Evolutionary conservation across 2,797 vertebrate genomes (phyloP).

Genomic region (Zenarchopterus dispar): DNA sequence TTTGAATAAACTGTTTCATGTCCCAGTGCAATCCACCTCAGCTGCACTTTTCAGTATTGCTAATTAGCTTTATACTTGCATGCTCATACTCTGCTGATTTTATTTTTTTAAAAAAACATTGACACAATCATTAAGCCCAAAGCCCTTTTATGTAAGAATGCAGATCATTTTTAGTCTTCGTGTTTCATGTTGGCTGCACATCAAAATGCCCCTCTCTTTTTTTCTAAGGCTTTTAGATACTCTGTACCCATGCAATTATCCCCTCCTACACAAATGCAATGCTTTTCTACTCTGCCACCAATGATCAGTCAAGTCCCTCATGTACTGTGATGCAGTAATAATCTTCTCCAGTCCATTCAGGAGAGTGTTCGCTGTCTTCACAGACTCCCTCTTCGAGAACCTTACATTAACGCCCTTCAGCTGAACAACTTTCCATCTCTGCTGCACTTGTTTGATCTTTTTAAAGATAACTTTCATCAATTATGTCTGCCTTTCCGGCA

Average conservation of each 20-base stretch:
- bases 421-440: constrained; percentile 22
- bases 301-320: constrained; percentile 29
- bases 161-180: constrained; percentile 6
- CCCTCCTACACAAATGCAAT: constrained; percentile 11
- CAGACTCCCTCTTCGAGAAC: constrained; percentile 10
- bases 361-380: constrained; percentile 37
- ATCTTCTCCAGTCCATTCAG: constrained; percentile 45
- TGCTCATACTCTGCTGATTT: background rate
- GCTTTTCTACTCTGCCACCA: constrained; percentile 33
- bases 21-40: too few species aligned
- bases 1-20: too few species aligned
- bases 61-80: too few species aligned
- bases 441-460: constrained; percentile 1
- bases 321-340: constrained; percentile 30
- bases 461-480: too few species aligned
- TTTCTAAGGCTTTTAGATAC: constrained; percentile 28
- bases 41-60: too few species aligned
- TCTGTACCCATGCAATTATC: constrained; percentile 30
- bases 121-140: background rate
- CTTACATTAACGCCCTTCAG: constrained; percentile 12
- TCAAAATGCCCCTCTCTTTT: constrained; percentile 16
- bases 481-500: constrained; percentile 9
- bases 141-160: constrained; percentile 1
- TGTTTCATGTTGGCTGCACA: too few species aligned
- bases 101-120: background rate